Percentiles rank a stretch among this genome's conserved stretches.
These are phyloP conservation scores for Scolopax bukidnonensis DNA, from an alignment of 2,797 vertebrate species.

Conservation along the genomic window DNA sequence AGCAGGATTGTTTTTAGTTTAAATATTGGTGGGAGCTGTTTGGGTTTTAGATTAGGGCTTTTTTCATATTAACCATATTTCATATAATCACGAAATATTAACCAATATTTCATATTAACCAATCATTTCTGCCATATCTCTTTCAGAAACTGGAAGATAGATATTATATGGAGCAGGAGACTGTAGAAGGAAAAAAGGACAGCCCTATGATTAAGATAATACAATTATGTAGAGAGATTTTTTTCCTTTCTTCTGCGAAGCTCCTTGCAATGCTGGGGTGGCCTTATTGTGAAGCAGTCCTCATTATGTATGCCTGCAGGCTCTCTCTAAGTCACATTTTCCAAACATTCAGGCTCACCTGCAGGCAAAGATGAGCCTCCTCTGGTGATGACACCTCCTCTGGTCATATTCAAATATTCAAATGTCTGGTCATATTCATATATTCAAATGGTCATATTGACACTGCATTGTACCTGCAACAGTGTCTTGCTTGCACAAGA, in stretches of 20 bases:
- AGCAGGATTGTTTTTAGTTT: background rate
- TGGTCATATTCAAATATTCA: background rate
- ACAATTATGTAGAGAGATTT: background rate
- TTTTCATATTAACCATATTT: background rate
- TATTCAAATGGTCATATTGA: background rate
- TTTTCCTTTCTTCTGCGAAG: background rate
- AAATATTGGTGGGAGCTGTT: background rate
- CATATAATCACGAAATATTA: no score
- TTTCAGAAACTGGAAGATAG: background rate
- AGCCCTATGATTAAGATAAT: background rate
- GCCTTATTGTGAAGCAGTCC: background rate
- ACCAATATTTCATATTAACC: background rate
- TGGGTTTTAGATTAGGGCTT: rapidly evolving
- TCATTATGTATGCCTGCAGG: background rate
- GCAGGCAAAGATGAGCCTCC: background rate
- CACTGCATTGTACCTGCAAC: background rate
- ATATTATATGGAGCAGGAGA: background rate
- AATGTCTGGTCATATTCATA: background rate
- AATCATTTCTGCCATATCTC: background rate
- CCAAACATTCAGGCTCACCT: background rate
- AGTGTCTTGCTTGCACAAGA: background rate
- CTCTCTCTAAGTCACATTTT: background rate
- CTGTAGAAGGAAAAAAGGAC: background rate
- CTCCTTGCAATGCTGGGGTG: background rate
- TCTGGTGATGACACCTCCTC: background rate